Conservation (phyloP, 2,113 vertebrate genomes). For the Sinocyclocheilus anophthalmus region DNA sequence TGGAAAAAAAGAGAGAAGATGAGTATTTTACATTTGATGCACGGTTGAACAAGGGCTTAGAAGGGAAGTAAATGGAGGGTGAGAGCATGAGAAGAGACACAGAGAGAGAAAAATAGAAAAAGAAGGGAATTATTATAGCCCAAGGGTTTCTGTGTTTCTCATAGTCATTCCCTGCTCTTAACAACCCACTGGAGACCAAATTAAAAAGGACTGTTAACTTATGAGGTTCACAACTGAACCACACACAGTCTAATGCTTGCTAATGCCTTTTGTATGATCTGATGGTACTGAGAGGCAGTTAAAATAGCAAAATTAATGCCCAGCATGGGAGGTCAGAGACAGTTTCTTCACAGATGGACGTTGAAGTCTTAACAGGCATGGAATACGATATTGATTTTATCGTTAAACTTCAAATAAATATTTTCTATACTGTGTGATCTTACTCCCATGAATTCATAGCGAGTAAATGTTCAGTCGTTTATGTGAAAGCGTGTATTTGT, state of each 20-base stretch:
- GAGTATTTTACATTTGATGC: conserved; percentile 27
- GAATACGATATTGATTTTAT: not conserved
- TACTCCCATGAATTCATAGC: conserved; percentile 29
- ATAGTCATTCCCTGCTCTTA: conserved; percentile 55
- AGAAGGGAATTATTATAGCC: conserved; percentile 38
- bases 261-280: conserved; percentile 64
- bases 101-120: conserved; percentile 36
- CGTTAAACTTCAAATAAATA: conserved; percentile 9
- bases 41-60: conserved; percentile 15
- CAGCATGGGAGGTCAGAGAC: conserved; percentile 25
- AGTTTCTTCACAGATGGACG: not conserved
- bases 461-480: conserved; percentile 29
- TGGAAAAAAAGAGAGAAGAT: not conserved
- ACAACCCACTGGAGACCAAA: conserved; percentile 61
- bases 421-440: not conserved
- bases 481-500: conserved; percentile 19
- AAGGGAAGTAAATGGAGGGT: conserved; percentile 20
- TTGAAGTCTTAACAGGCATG: conserved; percentile 17
- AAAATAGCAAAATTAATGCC: conserved; percentile 53
- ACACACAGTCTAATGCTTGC: conserved; percentile 57
- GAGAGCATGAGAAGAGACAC: conserved; percentile 18
- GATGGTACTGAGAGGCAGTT: conserved; percentile 50
- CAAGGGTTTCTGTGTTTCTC: conserved; percentile 49
- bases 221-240: conserved; percentile 52
- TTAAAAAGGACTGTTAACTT: conserved; percentile 59